Evolutionary conservation across 1,140 invertebrate genomes (phyloP), one percentile per base, ranked within the genome.

Genomic region (Mactra quadrangularis): DNA sequence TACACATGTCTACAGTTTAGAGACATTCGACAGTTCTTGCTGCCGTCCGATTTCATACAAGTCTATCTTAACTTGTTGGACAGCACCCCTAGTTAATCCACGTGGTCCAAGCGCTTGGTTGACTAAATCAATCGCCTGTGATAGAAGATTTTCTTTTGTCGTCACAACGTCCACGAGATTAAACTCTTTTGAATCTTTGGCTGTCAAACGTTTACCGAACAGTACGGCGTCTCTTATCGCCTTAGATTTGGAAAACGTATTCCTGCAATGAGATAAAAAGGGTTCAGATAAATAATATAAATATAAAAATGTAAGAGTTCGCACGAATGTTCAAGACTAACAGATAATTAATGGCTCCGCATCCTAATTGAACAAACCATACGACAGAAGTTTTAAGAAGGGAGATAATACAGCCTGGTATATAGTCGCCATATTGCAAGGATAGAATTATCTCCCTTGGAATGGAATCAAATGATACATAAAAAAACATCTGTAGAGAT

Each of bases 211-310:
- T 27, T 71, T 52, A 1, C 68, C 68, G 15, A 71, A 31, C 7
- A 71, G 27, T 55, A 71, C 33, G 0, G 68, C 68, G 27, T 71
- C 68, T 27, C 68, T 17, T 29, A 55, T 19, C n/a, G 68, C 25
- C 38, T 71, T 71, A 0, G 38, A 38, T 11, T 1, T 2, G 0
- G 68, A 45, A 35, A 71, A 33, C 25, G 52, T 70, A 0, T 47
- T 0, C 0, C 66, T 70, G 45, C 7, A 70, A 70, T 33, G 41
- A 70, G 22, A 70, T 6, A 3, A 0, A 47, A 27, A 50, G 22
- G n/a, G n/a, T n/a, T n/a, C n/a, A n/a, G n/a, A n/a, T n/a, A n/a
- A n/a, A n/a, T n/a, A n/a, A 3, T 1, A 9, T 1, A 53, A n/a
- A n/a, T 19, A 53, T 53, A 53, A 3, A 53, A 53, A 1, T 3